A percentile compares a stretch with the other conserved stretches of the same genome.
These are phyloP conservation scores for Ectemnius cavifrons DNA, from an alignment of 2,888 invertebrate genomes.

Conservation along the genomic window DNA sequence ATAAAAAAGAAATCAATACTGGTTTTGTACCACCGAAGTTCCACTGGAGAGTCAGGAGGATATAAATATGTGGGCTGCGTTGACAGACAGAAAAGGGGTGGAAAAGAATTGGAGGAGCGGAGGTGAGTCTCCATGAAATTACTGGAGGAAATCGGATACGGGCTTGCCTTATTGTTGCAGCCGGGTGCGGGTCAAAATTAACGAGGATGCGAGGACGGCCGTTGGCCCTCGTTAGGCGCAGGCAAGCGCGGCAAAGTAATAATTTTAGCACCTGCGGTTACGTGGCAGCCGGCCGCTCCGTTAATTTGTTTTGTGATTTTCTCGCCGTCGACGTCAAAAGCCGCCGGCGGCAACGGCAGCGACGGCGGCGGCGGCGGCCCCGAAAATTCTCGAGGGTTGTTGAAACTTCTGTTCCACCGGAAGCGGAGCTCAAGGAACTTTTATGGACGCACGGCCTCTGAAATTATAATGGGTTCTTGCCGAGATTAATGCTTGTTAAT, in stretches of 20 bases:
- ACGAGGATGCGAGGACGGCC: conserved; percentile 22
- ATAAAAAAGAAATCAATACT: too few relatives aligned
- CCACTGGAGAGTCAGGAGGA: not conserved
- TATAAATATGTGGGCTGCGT: not conserved
- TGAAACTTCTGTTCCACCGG: not conserved
- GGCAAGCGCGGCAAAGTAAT: conserved; percentile 28
- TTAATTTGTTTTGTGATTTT: conserved; percentile 17
- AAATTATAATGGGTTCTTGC: too few relatives aligned
- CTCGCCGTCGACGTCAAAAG: not conserved
- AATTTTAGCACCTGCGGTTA: conserved; percentile 24
- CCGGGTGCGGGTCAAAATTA: conserved; percentile 23
- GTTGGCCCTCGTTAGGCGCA: conserved; percentile 22
- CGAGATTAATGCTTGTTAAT: not conserved
- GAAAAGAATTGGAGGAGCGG: not conserved
- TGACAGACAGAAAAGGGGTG: not conserved
- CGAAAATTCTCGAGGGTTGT: not conserved
- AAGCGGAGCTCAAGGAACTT: not conserved
- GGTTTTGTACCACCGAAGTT: not conserved
- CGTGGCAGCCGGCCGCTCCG: conserved; percentile 8
- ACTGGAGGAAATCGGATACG: conserved; percentile 27
- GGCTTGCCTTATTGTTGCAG: conserved; percentile 25
- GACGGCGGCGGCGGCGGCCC: not conserved
- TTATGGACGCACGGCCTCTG: not conserved
- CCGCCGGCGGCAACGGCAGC: not conserved
- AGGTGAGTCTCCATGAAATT: conserved; percentile 20